Percentiles rank a stretch among this genome's conserved stretches.
Evolutionary conservation across 2,888 invertebrate genomes (phyloP).

Genomic region (Lasiommata megera): DNA sequence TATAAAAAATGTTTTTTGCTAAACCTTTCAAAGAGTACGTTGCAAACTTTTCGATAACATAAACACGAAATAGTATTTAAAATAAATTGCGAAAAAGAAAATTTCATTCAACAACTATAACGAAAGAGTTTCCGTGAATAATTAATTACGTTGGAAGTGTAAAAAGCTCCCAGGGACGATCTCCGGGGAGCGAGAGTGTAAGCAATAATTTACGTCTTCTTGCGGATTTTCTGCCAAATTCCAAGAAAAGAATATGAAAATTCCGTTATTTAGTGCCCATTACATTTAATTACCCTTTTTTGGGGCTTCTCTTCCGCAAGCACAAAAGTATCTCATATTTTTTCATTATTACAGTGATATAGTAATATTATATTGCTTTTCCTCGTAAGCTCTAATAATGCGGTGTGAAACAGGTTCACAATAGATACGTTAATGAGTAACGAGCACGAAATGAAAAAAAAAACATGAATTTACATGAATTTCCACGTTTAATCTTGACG

Average conservation of each 20-base stretch:
- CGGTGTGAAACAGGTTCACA: too few species aligned
- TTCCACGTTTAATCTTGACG: too few species aligned
- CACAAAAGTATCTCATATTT: not conserved
- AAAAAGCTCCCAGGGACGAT: slow-evolving; percentile 2
- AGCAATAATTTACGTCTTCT: slow-evolving; percentile 5
- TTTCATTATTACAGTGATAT: slow-evolving; percentile 3
- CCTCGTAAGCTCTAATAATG: too few species aligned
- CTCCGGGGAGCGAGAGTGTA: slow-evolving; percentile 4
- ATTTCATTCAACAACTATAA: not conserved
- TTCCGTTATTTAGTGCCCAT: slow-evolving; percentile 13
- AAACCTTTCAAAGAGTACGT: too few species aligned
- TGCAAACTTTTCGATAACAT: not conserved
- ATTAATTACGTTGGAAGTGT: slow-evolving; percentile 7
- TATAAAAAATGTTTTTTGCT: too few species aligned
- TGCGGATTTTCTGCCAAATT: slow-evolving; percentile 6
- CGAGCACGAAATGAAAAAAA: too few species aligned
- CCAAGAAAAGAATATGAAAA: slow-evolving; percentile 12
- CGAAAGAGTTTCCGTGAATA: not conserved
- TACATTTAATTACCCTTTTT: slow-evolving; percentile 10
- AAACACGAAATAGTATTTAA: not conserved
- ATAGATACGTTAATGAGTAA: too few species aligned
- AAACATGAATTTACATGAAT: too few species aligned
- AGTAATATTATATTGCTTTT: not conserved
- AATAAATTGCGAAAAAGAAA: too few species aligned
- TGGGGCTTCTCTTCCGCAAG: not conserved